Percentiles rank a stretch among this genome's conserved stretches.
Conservation (phyloP, 1,140 invertebrate species). For the Metopolophium dirhodum region DNA sequence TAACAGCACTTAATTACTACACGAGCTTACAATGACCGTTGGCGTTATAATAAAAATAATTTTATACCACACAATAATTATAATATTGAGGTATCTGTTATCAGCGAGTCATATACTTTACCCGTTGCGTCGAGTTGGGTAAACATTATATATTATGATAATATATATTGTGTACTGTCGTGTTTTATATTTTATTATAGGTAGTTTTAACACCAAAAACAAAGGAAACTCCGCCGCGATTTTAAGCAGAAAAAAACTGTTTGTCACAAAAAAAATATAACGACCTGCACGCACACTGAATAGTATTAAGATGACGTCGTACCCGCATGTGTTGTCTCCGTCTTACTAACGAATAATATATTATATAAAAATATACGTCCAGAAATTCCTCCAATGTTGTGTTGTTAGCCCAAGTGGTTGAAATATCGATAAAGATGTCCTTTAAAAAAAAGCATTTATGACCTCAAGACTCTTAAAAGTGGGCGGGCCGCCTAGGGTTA, state of each 20-base stretch:
- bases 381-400: too few species aligned
- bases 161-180: neutral
- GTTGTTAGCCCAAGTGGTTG: too few species aligned
- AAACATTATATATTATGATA: conserved; percentile 10
- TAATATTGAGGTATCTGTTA: neutral
- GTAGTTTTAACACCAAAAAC: neutral
- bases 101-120: neutral
- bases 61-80: neutral
- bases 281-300: neutral
- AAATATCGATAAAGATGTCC: too few species aligned
- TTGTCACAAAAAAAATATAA: neutral
- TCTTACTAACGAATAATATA: too few species aligned
- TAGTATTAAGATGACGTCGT: too few species aligned
- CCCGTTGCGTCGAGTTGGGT: neutral
- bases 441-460: too few species aligned
- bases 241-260: neutral
- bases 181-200: neutral
- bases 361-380: too few species aligned
- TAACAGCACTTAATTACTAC: neutral
- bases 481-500: too few species aligned
- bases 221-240: neutral
- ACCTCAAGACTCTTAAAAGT: too few species aligned
- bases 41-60: neutral
- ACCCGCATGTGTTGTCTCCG: too few species aligned
- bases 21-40: neutral